phyloP scores from a whole-genome alignment of 1,140 invertebrate genomes.

The Anoplolepis gracilipes region DNA sequence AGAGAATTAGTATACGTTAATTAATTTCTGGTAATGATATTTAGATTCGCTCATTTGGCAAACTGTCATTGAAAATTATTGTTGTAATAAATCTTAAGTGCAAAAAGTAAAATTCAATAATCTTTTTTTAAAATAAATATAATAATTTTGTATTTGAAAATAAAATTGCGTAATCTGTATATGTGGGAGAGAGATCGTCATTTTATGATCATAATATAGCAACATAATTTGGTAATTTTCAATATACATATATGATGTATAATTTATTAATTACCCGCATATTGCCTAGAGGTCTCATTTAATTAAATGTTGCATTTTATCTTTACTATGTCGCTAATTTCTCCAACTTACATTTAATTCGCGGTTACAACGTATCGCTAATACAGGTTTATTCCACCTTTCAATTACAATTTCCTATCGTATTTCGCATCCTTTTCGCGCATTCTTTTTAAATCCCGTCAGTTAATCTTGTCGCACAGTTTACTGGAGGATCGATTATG shows the following conservation, averaged over 20 bases:
- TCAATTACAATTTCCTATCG: background rate
- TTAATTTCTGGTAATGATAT: background rate
- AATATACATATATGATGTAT: background rate
- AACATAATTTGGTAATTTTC: slow-evolving; percentile 4
- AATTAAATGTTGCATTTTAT: slow-evolving; percentile 7
- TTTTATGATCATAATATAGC: background rate
- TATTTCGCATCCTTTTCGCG: background rate
- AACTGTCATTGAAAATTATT: background rate
- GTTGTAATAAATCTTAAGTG: background rate
- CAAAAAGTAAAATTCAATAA: background rate
- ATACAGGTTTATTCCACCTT: background rate
- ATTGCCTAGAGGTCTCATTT: background rate
- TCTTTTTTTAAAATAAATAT: background rate
- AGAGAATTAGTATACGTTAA: background rate
- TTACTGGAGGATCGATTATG: background rate
- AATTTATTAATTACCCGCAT: background rate
- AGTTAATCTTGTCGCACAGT: background rate
- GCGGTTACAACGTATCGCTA: background rate
- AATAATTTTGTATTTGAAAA: background rate
- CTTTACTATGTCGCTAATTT: background rate
- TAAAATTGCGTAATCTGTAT: background rate
- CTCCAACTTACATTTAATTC: background rate
- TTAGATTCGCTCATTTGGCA: background rate
- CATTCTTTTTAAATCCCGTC: background rate
- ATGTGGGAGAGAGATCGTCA: background rate